A percentile compares a stretch with the other conserved stretches of the same genome.
phyloP scores from a whole-genome alignment of 2,797 vertebrate genomes.

The Gila robusta region DNA sequence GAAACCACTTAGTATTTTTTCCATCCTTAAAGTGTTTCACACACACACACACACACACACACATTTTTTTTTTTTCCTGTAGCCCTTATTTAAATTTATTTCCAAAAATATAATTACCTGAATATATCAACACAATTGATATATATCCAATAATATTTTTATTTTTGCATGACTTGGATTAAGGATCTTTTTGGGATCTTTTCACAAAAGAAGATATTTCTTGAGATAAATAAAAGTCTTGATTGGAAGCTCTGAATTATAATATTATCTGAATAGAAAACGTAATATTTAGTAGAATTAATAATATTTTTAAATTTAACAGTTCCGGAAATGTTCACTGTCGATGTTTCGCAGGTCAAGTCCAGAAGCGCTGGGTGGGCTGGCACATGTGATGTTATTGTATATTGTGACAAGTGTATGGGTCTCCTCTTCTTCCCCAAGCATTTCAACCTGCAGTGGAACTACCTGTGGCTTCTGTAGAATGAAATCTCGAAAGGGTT shows the following conservation, averaged over 20 bases:
- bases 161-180: conserved; percentile 7
- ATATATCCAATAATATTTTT: not conserved
- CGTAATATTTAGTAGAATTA: not conserved
- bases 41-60: not conserved
- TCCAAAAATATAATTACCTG: not conserved
- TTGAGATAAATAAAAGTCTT: conserved; percentile 32
- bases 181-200: not conserved
- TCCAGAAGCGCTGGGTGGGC: conserved; percentile 79
- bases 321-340: conserved; percentile 82
- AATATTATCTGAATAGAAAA: not conserved
- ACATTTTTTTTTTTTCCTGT: too few species aligned
- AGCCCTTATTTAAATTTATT: conserved; percentile 8
- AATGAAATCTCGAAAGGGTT: conserved; percentile 84
- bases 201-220: not conserved
- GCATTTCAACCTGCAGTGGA: conserved; percentile 85
- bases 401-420: conserved; percentile 83
- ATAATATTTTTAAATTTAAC: conserved; percentile 70
- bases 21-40: not conserved
- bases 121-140: conserved; percentile 11
- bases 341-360: conserved; percentile 87
- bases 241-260: conserved; percentile 11
- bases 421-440: conserved; percentile 86
- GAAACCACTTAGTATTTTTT: not conserved
- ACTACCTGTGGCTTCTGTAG: conserved; percentile 80
- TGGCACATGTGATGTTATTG: conserved; percentile 93